Base-by-base conservation (phyloP, 30 jellyfish, hydroid and myxozoan species). In the Mastigias papua region DNA sequence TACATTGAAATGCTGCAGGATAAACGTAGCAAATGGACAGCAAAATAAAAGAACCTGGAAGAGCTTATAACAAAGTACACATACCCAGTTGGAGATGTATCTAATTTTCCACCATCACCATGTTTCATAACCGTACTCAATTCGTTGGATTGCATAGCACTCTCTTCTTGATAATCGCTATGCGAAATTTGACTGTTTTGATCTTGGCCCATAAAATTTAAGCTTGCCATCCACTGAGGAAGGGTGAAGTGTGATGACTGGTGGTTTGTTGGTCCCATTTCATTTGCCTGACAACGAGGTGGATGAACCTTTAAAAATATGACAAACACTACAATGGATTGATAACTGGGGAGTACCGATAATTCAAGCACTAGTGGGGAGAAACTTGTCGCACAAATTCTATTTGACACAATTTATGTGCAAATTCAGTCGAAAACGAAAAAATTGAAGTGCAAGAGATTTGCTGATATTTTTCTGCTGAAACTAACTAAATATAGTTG, bases 211-310 rank as follows among this genome's bases (percentile, higher is more conserved):
- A 80, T 63, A 22, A 66, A 54, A 26, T 21, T 32, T 22, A 25
- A 66, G 78, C 48, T 82, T 30, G 91, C 31, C 91, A 82, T 82
- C 91, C 91, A 82, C 29, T 82, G 84, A 67, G 91, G 91, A 5
- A 82, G 66, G 8, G 84, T 82, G 65, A 82, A 82, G 26, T 67
- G 84, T 25, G 78, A 58, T 49, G 67, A 17, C 49, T 67, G 82
- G 23, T 67, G 82, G 29, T 21, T 48, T 27, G 91, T 15, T 29
- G 91, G 1, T 34, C 32, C 69, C 17, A 28, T 23, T 21, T 51
- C 78, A 1, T 82, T 70, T 51, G 48, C 10, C 2, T 82, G 78
- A 30, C 22, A 27, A 27, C 81, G 54, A 1, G 81, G 7, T 72
- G 68, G 65, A 37, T 72, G 83, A 42, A 72, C 63, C 83, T 72